Conservation (phyloP, 2,797 vertebrate genomes). For the Cyclura pinguis region DNA sequence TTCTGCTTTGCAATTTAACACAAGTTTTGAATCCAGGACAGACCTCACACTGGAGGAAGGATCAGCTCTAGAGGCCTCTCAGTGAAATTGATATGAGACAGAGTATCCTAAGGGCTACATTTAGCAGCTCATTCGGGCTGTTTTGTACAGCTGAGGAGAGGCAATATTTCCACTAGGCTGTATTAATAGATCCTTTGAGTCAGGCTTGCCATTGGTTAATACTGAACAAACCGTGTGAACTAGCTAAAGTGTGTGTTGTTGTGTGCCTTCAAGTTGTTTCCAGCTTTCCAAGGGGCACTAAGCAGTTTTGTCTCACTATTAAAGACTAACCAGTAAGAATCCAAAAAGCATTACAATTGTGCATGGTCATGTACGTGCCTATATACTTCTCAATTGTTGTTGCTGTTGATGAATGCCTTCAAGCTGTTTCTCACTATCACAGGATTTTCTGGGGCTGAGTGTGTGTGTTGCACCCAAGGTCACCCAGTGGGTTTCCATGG, state of each 20-base stretch:
- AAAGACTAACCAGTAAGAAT: no score
- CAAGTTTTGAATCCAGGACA: neutral
- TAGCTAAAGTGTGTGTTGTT: neutral
- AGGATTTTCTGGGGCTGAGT: no score
- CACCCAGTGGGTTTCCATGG: no score
- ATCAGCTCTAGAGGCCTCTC: neutral
- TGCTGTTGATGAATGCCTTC: no score
- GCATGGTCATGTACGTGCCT: no score
- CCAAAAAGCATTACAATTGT: no score
- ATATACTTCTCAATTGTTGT: no score
- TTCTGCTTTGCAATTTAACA: neutral
- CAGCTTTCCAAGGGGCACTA: no score
- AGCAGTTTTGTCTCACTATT: no score
- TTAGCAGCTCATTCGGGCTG: neutral
- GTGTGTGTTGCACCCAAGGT: no score
- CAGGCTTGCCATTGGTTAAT: neutral
- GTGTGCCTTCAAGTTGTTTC: no score
- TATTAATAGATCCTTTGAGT: neutral
- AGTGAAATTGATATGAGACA: neutral
- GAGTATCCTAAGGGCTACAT: neutral
- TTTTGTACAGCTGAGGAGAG: neutral
- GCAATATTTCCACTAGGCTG: neutral
- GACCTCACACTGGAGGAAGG: neutral
- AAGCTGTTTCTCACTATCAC: no score
- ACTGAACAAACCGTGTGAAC: neutral